Conservation (phyloP, 37 sponge, comb jelly and placozoan genomes). For the Trichoplax adhaerens region DNA sequence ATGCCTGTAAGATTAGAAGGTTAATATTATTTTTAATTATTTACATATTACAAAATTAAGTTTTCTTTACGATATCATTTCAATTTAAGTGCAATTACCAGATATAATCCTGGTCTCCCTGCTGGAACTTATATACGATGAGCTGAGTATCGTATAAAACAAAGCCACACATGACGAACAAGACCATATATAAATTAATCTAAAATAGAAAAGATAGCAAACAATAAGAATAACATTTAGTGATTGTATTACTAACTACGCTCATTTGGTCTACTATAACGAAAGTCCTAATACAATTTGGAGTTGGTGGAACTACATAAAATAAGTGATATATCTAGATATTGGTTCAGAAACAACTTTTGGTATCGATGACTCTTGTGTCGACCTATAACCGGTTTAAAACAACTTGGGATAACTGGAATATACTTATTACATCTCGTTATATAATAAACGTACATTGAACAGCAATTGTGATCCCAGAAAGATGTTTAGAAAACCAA, state of each 20-base stretch:
- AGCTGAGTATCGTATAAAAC: constrained; percentile 92
- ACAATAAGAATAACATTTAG: too few species aligned
- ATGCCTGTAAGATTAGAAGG: constrained; percentile 38
- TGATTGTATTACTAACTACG: too few species aligned
- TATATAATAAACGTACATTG: constrained; percentile 23
- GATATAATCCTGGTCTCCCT: constrained; percentile 76
- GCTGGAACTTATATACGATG: constrained; percentile 70
- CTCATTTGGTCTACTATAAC: too few species aligned
- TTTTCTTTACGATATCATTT: not conserved
- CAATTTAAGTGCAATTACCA: constrained; percentile 21
- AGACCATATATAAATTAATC: constrained; percentile 69
- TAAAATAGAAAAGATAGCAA: not conserved
- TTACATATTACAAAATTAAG: not conserved
- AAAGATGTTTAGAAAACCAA: constrained; percentile 64
- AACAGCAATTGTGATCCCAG: constrained; percentile 41
- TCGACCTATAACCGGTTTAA: too few species aligned
- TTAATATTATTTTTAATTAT: not conserved
- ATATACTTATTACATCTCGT: too few species aligned
- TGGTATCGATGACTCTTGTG: too few species aligned
- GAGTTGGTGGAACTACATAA: too few species aligned
- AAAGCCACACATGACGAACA: constrained; percentile 83
- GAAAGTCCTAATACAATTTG: too few species aligned
- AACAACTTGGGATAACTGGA: too few species aligned
- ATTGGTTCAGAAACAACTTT: too few species aligned
- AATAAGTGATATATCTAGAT: too few species aligned